Conservation (phyloP, 2,888 invertebrate species). For the Achlya flavicornis region DNA sequence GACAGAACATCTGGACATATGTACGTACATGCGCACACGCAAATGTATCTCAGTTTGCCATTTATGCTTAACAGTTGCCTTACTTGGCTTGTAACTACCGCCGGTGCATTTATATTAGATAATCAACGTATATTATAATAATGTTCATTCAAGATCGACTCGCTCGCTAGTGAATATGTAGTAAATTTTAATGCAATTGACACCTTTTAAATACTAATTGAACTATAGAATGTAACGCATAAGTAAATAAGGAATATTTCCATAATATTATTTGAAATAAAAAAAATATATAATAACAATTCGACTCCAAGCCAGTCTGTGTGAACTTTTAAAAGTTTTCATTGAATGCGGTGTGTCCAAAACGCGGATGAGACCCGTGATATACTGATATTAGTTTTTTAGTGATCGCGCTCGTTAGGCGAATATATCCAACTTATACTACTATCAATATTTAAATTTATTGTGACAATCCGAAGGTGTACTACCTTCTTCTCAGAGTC, state of each 20-base stretch:
- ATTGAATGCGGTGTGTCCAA: conserved; percentile 64
- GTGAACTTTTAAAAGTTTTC: conserved; percentile 61
- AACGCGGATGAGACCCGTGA: conserved; percentile 72
- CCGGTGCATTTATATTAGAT: conserved; percentile 3
- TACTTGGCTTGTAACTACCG: background rate
- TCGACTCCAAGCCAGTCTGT: conserved; percentile 57
- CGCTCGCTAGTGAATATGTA: background rate
- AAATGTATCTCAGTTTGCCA: conserved; percentile 11
- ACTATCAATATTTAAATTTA: conserved; percentile 73
- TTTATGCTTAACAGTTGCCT: conserved; percentile 7
- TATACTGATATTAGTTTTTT: conserved; percentile 79
- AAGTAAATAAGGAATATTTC: background rate
- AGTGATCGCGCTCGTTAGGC: conserved; percentile 69
- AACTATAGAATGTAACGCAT: background rate
- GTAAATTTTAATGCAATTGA: background rate
- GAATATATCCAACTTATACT: conserved; percentile 59
- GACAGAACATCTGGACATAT: conserved; percentile 27
- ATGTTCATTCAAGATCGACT: background rate
- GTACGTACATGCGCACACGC: conserved; percentile 10
- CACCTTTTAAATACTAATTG: background rate
- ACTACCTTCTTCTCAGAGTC: conserved; percentile 33
- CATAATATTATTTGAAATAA: background rate
- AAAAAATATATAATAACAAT: conserved; percentile 21
- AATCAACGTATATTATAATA: conserved; percentile 1
- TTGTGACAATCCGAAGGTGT: conserved; percentile 57